Evolutionary conservation across 1,140 invertebrate genomes (phyloP), one percentile per base, ranked within the genome.

Genomic region (Gryllus bimaculatus): DNA sequence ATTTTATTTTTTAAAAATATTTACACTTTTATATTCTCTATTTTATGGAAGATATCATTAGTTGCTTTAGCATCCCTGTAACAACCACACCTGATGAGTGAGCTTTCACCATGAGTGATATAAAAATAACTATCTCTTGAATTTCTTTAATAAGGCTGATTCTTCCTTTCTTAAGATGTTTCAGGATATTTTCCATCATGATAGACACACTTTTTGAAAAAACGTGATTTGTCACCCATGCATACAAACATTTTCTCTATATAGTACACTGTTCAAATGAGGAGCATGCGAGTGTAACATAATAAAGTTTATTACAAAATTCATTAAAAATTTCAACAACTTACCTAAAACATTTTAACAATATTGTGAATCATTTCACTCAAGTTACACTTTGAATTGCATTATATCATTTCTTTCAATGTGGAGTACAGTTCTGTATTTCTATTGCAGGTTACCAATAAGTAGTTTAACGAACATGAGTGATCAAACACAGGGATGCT

Each of bases 121-220:
- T 18, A 77, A 77, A 77, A 77, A 77, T 77, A 77, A 76, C 8
- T 77, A 77, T 77, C 48, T 77, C 48, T 49, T 77, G 20, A 20
- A 48, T 20, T 47, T n/a, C 48, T 20, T 7, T 48, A 39, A 77
- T 47, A 48, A 47, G 48, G 47, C 8, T 48, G 20, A 77, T 48
- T 48, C 48, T n/a, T 77, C 18, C 18, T 8, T 18, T 76, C n/a
- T 18, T 76, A 47, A 1, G 26, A 39, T 39, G 26, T 39, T 39
- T 39, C 26, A 39, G 26, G 26, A 39, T 39, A 39, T 39, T n/a
- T 77, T 77, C 21, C 47, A 48, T 49, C 48, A 48, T 76, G 39
- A 47, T 48, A 18, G 8, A 48, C 20, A 21, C 7, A 8, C 20
- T 15, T 77, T 20, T 8, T 76, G n/a, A 48, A 48, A 77, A 48